Conservation (phyloP, 2,888 invertebrate species). For the Pseudanteris insignis region DNA sequence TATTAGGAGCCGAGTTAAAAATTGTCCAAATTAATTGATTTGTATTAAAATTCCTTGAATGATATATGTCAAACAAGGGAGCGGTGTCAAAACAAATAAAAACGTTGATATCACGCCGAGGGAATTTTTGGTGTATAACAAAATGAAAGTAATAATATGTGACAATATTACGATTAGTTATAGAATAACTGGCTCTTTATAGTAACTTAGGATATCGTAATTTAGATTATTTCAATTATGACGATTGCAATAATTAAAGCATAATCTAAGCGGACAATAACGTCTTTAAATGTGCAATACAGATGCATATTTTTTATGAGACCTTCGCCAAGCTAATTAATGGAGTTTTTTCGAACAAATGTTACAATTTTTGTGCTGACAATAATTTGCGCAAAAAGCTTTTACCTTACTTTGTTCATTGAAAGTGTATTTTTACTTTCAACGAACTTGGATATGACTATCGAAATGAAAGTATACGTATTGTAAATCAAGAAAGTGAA, state of each 20-base stretch:
- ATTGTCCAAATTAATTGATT: too few relatives aligned
- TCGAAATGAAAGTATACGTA: too few relatives aligned
- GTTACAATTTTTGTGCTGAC: constrained; percentile 21
- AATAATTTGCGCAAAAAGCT: constrained; percentile 34
- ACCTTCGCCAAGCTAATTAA: background rate
- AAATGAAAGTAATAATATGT: constrained; percentile 30
- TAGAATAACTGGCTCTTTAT: constrained; percentile 2
- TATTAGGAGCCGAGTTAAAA: too few relatives aligned
- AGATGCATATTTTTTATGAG: constrained; percentile 5
- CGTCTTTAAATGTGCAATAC: constrained; percentile 16
- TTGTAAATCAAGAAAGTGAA: constrained; percentile 18
- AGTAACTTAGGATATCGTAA: constrained; percentile 13
- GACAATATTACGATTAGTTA: constrained; percentile 14
- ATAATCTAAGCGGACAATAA: constrained; percentile 29
- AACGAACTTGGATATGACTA: too few relatives aligned
- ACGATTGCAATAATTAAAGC: constrained; percentile 32
- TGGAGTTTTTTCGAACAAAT: background rate
- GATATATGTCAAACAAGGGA: too few relatives aligned
- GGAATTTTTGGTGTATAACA: too few relatives aligned
- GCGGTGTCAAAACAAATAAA: constrained; percentile 13
- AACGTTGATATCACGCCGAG: too few relatives aligned
- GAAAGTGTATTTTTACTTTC: too few relatives aligned
- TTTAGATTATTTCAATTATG: constrained; percentile 11
- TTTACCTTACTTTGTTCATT: too few relatives aligned
- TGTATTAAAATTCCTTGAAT: too few relatives aligned